Evolutionary conservation across 2,797 vertebrate species (phyloP).

Genomic region (Streptopelia turtur): DNA sequence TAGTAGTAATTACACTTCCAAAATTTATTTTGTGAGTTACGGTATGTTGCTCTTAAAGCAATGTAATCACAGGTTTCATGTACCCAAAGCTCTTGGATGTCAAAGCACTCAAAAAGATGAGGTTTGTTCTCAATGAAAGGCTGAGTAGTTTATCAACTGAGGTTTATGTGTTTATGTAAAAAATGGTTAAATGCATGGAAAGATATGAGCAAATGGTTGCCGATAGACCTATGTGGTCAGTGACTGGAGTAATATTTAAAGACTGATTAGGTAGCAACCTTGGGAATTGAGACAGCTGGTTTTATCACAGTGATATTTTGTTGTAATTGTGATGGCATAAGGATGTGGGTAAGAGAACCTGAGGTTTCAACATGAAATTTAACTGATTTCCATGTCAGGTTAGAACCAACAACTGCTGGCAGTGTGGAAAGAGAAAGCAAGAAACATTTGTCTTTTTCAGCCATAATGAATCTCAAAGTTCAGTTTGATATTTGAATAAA

Average conservation of each 20-base stretch:
- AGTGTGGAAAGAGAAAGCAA: background rate
- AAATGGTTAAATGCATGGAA: background rate
- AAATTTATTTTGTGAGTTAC: background rate
- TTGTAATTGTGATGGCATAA: background rate
- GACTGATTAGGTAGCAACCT: background rate
- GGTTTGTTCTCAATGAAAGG: background rate
- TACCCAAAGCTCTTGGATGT: background rate
- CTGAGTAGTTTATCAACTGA: background rate
- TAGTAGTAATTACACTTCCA: background rate
- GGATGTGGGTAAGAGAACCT: background rate
- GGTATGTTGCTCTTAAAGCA: background rate
- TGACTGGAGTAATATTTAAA: background rate
- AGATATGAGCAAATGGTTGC: background rate
- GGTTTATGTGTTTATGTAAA: background rate
- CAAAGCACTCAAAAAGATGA: background rate
- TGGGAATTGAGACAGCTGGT: background rate
- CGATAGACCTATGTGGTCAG: background rate
- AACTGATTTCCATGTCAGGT: background rate
- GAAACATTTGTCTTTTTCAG: background rate
- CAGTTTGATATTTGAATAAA: slow-evolving; percentile 4
- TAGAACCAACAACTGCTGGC: background rate
- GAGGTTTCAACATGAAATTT: background rate
- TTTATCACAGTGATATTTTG: background rate
- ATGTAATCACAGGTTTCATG: background rate
- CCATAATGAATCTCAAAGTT: background rate